Base-by-base conservation (phyloP, 2,888 invertebrate species). In the Cactoblastis cactorum region DNA sequence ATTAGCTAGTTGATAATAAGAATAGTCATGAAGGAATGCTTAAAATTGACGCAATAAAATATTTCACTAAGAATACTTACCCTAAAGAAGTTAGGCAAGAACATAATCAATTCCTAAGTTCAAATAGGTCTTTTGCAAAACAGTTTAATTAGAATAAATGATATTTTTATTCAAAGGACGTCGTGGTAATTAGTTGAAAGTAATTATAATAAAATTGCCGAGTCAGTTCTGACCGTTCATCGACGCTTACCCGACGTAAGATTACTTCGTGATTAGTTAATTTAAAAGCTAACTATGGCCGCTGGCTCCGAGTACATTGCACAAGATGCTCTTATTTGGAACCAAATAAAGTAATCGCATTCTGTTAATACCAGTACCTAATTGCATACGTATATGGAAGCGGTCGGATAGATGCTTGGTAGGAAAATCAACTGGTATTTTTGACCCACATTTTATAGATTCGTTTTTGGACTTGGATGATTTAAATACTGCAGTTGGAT, bases 131-230 rank as follows among this genome's bases (percentile, higher is more conserved):
- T 28, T 4, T 9, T 9, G 24, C 9, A 28, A 15, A 8, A 9
- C 8, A 32, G 15, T 43, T 28, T 32, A 43, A 28, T 28, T 32
- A 17, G 45, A 47, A 41, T 53, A 49, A 53, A 51, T 48, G 50
- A 50, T 50, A 48, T 48, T 45, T 50, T 34, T 28, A 17, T 52
- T 52, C 47, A 9, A 18, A 34, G 22, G 34, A 24, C 28, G 18
- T 45, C 34, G 48, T 35, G 43, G 43, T 28, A 43, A 43, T 43
- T 43, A 43, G 43, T 43, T 11, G 28, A 24, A 15, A 28, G 28
- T 28, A 28, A 43, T 43, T 28, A 43, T 43, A 43, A 43, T 43
- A 15, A 43, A 43, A 43, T 32, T 28, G 43, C 39, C n/a, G 12
- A 22, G 28, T 15, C 17, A 11, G 8, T 43, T 28, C 17, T 11